These are phyloP conservation scores for Pseudomugil tenellus DNA, from an alignment of 2,797 vertebrate species.

Conservation along the genomic window DNA sequence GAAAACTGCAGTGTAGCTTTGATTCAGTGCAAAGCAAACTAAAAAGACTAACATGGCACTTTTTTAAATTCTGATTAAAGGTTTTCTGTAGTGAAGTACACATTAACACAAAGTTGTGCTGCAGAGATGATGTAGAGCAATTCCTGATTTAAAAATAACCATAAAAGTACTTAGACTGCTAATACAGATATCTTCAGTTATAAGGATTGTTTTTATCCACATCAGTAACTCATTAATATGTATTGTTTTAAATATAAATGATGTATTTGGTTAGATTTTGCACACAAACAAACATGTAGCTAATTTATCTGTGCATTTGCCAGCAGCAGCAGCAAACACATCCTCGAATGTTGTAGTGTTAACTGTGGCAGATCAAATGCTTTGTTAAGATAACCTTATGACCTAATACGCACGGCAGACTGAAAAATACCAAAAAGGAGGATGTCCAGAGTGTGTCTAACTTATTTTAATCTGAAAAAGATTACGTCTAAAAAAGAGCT, in stretches of 20 bases:
- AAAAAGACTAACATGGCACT: not conserved
- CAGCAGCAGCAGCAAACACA: slow-evolving; percentile 1
- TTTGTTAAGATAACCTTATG: slow-evolving; percentile 41
- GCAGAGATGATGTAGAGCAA: not conserved
- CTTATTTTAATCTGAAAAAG: slow-evolving; percentile 27
- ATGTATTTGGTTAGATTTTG: not conserved
- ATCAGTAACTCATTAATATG: not conserved
- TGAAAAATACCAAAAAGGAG: slow-evolving; percentile 9
- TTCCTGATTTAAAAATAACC: not conserved
- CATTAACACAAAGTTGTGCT: not conserved
- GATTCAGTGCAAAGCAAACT: not conserved
- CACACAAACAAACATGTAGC: not conserved
- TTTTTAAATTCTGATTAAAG: not conserved
- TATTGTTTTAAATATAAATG: not conserved
- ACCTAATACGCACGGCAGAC: slow-evolving; percentile 21
- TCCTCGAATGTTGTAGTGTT: slow-evolving; percentile 2
- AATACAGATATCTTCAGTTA: not conserved
- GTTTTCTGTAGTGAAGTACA: not conserved
- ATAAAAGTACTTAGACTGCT: not conserved
- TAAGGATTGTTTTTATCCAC: not conserved
- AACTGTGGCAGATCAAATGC: slow-evolving; percentile 48
- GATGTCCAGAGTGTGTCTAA: not conserved
- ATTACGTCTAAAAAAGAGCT: slow-evolving; percentile 16
- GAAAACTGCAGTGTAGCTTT: not conserved
- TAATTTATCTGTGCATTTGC: slow-evolving; percentile 14